These are phyloP conservation scores for Amorpha juglandis DNA, from an alignment of 2,888 invertebrate species.

Conservation along the genomic window DNA sequence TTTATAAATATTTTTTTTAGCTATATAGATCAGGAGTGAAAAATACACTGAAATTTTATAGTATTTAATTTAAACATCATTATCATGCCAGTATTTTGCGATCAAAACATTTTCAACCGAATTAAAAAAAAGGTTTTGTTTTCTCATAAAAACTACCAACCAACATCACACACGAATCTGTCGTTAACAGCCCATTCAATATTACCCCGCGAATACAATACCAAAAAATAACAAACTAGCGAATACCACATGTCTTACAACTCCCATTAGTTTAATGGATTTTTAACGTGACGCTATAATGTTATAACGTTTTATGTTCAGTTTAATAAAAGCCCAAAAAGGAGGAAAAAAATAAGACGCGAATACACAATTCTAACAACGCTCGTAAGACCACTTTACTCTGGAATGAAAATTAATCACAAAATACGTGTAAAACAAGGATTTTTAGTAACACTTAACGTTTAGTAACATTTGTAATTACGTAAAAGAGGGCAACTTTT, in stretches of 20 bases:
- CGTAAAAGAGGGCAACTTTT: constrained; percentile 3
- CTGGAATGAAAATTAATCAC: constrained; percentile 24
- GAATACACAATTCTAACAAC: constrained; percentile 43
- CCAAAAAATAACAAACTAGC: not conserved
- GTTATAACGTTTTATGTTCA: constrained; percentile 26
- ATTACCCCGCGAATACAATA: not conserved
- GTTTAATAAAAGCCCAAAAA: constrained; percentile 37
- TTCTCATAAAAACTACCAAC: not conserved
- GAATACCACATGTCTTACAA: not conserved
- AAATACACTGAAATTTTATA: no score
- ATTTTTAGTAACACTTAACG: not conserved
- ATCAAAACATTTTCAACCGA: no score
- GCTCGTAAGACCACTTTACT: constrained; percentile 32
- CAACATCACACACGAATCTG: not conserved
- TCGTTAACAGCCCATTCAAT: not conserved
- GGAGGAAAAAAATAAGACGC: constrained; percentile 40
- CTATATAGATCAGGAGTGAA: no score
- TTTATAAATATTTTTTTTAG: no score
- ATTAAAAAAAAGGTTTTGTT: not conserved
- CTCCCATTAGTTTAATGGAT: constrained; percentile 6
- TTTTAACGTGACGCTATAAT: constrained; percentile 18
- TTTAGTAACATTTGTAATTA: constrained; percentile 23
- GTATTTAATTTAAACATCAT: no score
- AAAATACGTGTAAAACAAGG: constrained; percentile 21
- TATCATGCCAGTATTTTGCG: no score